Percentiles rank a stretch among this genome's conserved stretches.
Conservation (phyloP, 2,888 invertebrate genomes). For the Xanthia togata region DNA sequence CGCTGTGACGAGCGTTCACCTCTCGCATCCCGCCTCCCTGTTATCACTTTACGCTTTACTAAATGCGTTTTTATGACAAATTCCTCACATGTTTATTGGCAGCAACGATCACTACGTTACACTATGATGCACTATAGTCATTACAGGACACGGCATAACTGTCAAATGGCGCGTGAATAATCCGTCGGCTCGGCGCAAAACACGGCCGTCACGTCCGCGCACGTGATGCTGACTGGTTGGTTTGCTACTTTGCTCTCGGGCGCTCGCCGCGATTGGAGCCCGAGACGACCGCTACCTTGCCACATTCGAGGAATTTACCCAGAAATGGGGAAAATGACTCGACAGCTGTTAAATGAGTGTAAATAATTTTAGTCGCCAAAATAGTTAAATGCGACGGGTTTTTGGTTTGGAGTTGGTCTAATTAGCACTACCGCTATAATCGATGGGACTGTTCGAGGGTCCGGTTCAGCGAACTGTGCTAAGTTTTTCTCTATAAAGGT, state of each 20-base stretch:
- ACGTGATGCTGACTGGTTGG: conserved; percentile 89
- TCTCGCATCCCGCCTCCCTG: conserved; percentile 85
- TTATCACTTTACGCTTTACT: conserved; percentile 75
- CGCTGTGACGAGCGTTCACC: conserved; percentile 90
- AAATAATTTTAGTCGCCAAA: conserved; percentile 19
- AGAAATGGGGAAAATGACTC: conserved; percentile 67
- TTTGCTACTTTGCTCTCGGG: conserved; percentile 73
- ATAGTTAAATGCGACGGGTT: neutral
- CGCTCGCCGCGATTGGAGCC: conserved; percentile 77
- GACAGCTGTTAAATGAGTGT: conserved; percentile 28
- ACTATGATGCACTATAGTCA: conserved; percentile 83
- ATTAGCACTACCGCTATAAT: conserved; percentile 50
- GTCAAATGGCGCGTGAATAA: conserved; percentile 88
- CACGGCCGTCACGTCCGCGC: conserved; percentile 83
- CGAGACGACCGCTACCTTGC: conserved; percentile 79
- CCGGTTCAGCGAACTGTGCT: conserved; percentile 37
- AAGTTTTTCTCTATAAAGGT: neutral
- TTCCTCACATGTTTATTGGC: conserved; percentile 77
- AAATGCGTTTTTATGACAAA: conserved; percentile 67
- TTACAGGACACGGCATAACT: conserved; percentile 85
- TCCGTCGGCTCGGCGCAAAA: conserved; percentile 70
- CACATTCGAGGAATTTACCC: conserved; percentile 75
- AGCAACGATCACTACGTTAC: conserved; percentile 84
- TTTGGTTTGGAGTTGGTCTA: conserved; percentile 30
- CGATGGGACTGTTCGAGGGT: conserved; percentile 17